A percentile compares a stretch with the other conserved stretches of the same genome.
Evolutionary conservation across 2,797 vertebrate species (phyloP).

Genomic region (Phoxinus dragarum): DNA sequence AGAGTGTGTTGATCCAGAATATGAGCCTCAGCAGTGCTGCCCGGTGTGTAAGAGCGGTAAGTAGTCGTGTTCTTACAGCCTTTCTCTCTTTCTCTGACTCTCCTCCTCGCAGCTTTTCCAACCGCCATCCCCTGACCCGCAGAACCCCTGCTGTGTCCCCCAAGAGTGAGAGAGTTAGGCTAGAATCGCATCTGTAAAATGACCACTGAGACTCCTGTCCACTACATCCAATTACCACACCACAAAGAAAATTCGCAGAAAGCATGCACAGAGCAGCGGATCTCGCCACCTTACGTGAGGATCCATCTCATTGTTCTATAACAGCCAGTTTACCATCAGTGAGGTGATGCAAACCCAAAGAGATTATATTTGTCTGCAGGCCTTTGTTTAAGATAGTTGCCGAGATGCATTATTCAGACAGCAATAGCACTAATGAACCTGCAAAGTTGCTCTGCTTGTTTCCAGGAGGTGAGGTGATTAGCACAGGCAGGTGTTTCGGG

Average conservation of each 20-base stretch:
- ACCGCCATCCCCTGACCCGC: not conserved
- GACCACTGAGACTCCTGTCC: conserved; percentile 59
- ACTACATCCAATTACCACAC: conserved; percentile 56
- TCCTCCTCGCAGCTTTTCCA: conserved; percentile 12
- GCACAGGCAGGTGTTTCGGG: conserved; percentile 57
- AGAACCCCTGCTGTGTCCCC: conserved; percentile 26
- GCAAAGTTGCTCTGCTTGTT: conserved; percentile 56
- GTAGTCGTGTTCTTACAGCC: conserved; percentile 49
- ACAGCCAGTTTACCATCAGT: conserved; percentile 32
- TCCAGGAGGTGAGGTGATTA: conserved; percentile 63
- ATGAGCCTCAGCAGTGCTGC: conserved; percentile 97
- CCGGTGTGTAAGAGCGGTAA: conserved; percentile 98
- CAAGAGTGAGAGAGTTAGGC: conserved; percentile 47
- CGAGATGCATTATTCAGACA: conserved; percentile 52
- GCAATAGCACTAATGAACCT: conserved; percentile 60
- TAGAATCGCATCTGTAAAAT: conserved; percentile 58
- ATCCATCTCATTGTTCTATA: conserved; percentile 48
- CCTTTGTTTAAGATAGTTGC: conserved; percentile 51
- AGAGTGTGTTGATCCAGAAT: conserved; percentile 96
- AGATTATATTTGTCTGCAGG: conserved; percentile 39
- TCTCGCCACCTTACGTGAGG: conserved; percentile 37
- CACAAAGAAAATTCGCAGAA: conserved; percentile 45
- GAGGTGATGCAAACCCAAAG: conserved; percentile 39
- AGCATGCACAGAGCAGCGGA: conserved; percentile 42
- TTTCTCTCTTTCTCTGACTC: conserved; percentile 13